phyloP scores from a whole-genome alignment of 1,140 invertebrate genomes.

The Chironomus striatipennis region DNA sequence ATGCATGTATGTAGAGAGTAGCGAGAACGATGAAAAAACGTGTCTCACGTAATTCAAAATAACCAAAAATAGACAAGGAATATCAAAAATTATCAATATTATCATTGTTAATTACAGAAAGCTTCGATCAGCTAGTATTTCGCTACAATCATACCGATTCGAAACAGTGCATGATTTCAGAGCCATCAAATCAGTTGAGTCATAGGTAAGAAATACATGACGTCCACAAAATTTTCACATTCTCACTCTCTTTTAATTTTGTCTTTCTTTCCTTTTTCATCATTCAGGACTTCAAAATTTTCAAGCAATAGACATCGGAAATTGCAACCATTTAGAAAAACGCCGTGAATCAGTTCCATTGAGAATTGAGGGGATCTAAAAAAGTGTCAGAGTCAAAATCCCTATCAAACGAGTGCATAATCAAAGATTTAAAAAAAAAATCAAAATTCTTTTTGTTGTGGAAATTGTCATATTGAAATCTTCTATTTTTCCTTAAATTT shows the following conservation, averaged over 20 bases:
- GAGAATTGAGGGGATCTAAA: conserved; percentile 43
- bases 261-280: conserved; percentile 26
- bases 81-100: not conserved
- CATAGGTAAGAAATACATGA: not conserved
- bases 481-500: not conserved
- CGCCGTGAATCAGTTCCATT: conserved; percentile 56
- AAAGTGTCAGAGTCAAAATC: conserved; percentile 41
- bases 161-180: conserved; percentile 18
- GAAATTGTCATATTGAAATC: not conserved
- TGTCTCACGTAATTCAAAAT: not conserved
- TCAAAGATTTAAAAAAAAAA: conserved; percentile 24
- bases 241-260: not conserved
- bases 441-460: conserved; percentile 6
- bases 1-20: too few species aligned
- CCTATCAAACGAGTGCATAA: conserved; percentile 29
- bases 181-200: conserved; percentile 18
- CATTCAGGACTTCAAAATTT: conserved; percentile 84
- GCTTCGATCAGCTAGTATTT: conserved; percentile 4
- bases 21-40: not conserved
- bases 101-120: not conserved
- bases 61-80: not conserved
- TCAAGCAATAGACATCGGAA: conserved; percentile 91
- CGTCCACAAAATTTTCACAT: not conserved
- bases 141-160: too few species aligned
- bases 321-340: conserved; percentile 87